A percentile compares a stretch with the other conserved stretches of the same genome.
These are phyloP conservation scores for Danionella cerebrum DNA, from an alignment of 2,113 vertebrate species.

Conservation along the genomic window DNA sequence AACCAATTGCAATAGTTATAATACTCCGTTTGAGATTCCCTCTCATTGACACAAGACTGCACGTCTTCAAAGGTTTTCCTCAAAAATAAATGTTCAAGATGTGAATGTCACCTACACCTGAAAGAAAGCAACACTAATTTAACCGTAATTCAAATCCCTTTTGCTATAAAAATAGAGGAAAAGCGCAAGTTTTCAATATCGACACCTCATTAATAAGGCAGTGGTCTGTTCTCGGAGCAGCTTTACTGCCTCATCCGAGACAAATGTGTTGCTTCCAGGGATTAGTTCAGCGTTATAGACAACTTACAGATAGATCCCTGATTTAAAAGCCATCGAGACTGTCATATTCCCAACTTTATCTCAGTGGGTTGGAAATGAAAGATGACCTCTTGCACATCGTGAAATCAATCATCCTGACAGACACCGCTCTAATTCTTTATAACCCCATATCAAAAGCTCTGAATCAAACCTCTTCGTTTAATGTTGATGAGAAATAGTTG, in stretches of 20 bases:
- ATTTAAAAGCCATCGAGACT: conserved; percentile 57
- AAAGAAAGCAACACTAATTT: neutral
- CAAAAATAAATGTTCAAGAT: too few species aligned
- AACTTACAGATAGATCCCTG: conserved; percentile 56
- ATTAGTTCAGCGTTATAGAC: conserved; percentile 50
- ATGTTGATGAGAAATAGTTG: conserved; percentile 39
- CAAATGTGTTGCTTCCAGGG: conserved; percentile 29
- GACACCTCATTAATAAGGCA: conserved; percentile 30
- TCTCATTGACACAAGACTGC: too few species aligned
- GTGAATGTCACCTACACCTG: neutral
- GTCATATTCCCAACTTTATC: conserved; percentile 62
- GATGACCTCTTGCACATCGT: conserved; percentile 60
- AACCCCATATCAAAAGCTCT: conserved; percentile 44
- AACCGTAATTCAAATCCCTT: neutral
- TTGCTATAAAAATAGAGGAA: neutral
- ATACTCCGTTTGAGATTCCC: too few species aligned
- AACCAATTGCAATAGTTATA: too few species aligned
- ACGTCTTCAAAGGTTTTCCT: too few species aligned
- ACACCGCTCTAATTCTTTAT: conserved; percentile 49
- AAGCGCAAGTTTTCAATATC: conserved; percentile 1
- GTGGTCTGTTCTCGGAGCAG: neutral
- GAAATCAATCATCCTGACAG: conserved; percentile 69
- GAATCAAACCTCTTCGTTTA: conserved; percentile 42
- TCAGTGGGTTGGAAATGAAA: conserved; percentile 60
- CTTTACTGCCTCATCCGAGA: conserved; percentile 29